These are phyloP conservation scores for Hemistola chrysoprasaria DNA, from an alignment of 2,888 invertebrate species.

Conservation along the genomic window DNA sequence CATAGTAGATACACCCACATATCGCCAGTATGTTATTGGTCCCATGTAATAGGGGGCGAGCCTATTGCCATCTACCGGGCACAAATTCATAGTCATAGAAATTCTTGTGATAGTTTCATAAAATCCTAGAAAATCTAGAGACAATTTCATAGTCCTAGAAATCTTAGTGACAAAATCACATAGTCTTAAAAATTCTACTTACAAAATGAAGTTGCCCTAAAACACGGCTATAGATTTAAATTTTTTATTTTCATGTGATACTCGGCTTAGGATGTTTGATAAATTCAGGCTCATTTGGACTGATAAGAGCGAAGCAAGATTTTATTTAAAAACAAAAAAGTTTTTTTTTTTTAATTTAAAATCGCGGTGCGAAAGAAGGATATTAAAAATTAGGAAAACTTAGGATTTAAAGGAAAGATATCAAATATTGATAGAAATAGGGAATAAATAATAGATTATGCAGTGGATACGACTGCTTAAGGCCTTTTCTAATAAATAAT, in stretches of 20 bases:
- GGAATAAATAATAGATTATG: constrained; percentile 15
- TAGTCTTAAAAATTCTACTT: too few relatives aligned
- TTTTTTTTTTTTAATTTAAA: not conserved
- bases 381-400: constrained; percentile 31
- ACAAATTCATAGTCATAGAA: too few relatives aligned
- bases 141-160: too few relatives aligned
- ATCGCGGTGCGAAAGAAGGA: constrained; percentile 21
- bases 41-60: too few relatives aligned
- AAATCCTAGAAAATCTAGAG: too few relatives aligned
- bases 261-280: constrained; percentile 17
- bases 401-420: constrained; percentile 33
- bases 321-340: constrained; percentile 1
- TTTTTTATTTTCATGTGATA: constrained; percentile 29
- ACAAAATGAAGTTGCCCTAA: too few relatives aligned
- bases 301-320: constrained; percentile 12
- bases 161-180: too few relatives aligned
- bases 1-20: too few relatives aligned
- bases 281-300: constrained; percentile 18
- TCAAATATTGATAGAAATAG: constrained; percentile 43
- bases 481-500: too few relatives aligned
- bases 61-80: too few relatives aligned
- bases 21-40: too few relatives aligned
- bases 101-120: too few relatives aligned
- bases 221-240: constrained; percentile 8
- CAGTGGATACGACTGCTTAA: constrained; percentile 40